phyloP scores from a whole-genome alignment of 2,113 vertebrate genomes.

The Salvelinus sp. region DNA sequence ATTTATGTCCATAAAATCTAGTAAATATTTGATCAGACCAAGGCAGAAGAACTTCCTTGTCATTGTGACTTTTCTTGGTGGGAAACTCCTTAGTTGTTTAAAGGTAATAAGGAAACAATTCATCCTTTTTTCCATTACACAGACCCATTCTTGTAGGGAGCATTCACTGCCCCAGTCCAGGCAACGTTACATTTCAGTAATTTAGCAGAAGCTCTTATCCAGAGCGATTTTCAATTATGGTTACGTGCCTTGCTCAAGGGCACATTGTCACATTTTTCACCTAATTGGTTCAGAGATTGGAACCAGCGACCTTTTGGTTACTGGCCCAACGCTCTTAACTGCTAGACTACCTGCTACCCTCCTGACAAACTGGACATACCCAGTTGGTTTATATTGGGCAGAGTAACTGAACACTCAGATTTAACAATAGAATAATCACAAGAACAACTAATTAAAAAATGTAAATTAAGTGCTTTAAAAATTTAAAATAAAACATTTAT shows the following conservation, averaged over 20 bases:
- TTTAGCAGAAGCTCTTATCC: too few relatives aligned
- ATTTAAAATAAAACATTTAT: background rate
- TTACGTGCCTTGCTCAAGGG: too few relatives aligned
- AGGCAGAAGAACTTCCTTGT: background rate
- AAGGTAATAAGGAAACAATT: background rate
- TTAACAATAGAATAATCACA: constrained; percentile 46
- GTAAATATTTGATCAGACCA: background rate
- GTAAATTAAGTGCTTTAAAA: background rate
- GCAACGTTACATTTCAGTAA: background rate
- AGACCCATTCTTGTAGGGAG: constrained; percentile 40
- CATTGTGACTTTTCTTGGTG: background rate
- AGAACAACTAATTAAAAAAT: too few relatives aligned
- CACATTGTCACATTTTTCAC: too few relatives aligned
- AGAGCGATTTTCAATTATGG: too few relatives aligned
- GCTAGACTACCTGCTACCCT: too few relatives aligned
- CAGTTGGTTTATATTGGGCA: constrained; percentile 57
- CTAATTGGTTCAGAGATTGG: too few relatives aligned
- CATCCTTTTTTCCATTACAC: constrained; percentile 1
- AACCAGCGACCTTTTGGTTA: too few relatives aligned
- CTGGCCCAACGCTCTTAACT: too few relatives aligned
- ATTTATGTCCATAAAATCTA: background rate
- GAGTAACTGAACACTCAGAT: constrained; percentile 40
- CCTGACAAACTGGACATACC: constrained; percentile 25
- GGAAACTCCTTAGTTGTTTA: background rate
- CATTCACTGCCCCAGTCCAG: constrained; percentile 11